Evolutionary conservation across 2,797 vertebrate genomes (phyloP).

Genomic region (Sandelia bainsii): DNA sequence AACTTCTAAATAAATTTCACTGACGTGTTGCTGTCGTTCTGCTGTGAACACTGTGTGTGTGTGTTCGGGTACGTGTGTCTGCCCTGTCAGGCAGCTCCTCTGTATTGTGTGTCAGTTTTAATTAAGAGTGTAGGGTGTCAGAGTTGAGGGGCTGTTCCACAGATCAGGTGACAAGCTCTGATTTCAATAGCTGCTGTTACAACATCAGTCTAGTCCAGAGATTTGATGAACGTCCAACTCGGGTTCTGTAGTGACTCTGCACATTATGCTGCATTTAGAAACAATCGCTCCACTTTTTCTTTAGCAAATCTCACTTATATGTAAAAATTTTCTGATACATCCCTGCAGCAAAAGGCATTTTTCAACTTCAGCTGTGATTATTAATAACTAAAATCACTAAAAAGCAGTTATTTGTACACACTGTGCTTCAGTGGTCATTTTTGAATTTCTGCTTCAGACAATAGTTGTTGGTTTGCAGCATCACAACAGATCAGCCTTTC

Average conservation of each 20-base stretch:
- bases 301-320: not conserved
- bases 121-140: constrained; percentile 76
- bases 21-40: not conserved
- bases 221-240: constrained; percentile 54
- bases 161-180: constrained; percentile 70
- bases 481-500: constrained; percentile 36
- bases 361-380: not conserved
- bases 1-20: constrained; percentile 15
- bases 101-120: constrained; percentile 77
- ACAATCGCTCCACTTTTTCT: not conserved
- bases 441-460: constrained; percentile 1
- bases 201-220: constrained; percentile 57
- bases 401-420: not conserved
- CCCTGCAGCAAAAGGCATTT: not conserved
- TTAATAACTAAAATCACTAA: not conserved
- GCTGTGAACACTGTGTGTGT: constrained; percentile 16
- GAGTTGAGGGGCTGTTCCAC: constrained; percentile 37
- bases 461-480: constrained; percentile 12
- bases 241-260: not conserved
- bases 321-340: not conserved
- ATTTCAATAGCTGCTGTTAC: constrained; percentile 65
- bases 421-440: not conserved
- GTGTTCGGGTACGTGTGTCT: constrained; percentile 8
- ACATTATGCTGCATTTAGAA: not conserved
- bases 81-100: constrained; percentile 30